These are phyloP conservation scores for Steinernema feltiae DNA, from an alignment of 1,140 invertebrate genomes.

Conservation along the genomic window DNA sequence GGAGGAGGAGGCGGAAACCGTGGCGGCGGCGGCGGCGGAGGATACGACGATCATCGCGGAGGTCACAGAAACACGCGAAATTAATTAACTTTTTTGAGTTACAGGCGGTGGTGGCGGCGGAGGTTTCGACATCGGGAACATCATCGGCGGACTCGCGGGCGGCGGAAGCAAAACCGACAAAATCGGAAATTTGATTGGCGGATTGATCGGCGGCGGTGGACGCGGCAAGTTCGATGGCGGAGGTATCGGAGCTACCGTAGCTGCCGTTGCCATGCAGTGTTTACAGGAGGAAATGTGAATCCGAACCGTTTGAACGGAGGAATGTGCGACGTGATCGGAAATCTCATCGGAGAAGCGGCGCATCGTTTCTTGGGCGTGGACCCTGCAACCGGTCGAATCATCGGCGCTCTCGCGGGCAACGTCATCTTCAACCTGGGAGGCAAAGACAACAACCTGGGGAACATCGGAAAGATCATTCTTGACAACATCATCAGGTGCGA, in stretches of 20 bases:
- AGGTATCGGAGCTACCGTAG: constrained; percentile 19
- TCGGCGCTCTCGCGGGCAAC: constrained; percentile 44
- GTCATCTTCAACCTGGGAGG: constrained; percentile 47
- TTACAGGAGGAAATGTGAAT: constrained; percentile 46
- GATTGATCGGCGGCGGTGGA: constrained; percentile 41
- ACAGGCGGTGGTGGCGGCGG: constrained; percentile 32
- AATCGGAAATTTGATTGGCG: constrained; percentile 37
- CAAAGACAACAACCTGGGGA: constrained; percentile 54
- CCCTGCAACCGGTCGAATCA: constrained; percentile 54
- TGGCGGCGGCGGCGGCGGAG: constrained; percentile 14
- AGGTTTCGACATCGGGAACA: constrained; percentile 32
- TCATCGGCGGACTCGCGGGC: constrained; percentile 44
- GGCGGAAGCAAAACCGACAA: constrained; percentile 31
- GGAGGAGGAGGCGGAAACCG: constrained; percentile 36
- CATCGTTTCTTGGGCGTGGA: constrained; percentile 56
- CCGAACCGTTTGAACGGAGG: constrained; percentile 48
- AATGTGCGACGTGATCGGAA: constrained; percentile 54
- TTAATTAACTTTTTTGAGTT: neutral
- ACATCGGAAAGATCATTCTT: constrained; percentile 55
- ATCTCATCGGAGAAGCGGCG: constrained; percentile 56
- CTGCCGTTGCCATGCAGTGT: constrained; percentile 5
- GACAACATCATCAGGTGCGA: constrained; percentile 57
- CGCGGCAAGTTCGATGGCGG: constrained; percentile 44
- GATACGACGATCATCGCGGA: neutral
- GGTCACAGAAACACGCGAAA: no score